Conservation (phyloP, 2,113 vertebrate genomes). For the Zapornia atra region DNA sequence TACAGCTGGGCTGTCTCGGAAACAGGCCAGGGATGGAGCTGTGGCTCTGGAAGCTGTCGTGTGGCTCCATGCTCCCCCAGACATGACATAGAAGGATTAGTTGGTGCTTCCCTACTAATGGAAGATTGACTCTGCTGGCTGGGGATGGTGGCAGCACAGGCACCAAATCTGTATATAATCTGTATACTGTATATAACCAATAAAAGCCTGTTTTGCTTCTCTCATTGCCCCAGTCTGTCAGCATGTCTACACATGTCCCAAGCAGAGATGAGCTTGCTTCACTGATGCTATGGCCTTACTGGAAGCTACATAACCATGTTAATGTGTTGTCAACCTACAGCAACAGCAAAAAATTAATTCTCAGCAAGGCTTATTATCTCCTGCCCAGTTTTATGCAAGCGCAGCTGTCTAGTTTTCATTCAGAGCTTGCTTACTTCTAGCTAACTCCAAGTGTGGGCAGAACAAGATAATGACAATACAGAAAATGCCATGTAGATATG, state of each 20-base stretch:
- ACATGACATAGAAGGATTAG: not conserved
- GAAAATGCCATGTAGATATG: not conserved
- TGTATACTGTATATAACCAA: not conserved
- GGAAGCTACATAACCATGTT: not conserved
- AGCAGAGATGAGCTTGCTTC: not conserved
- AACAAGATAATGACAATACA: not conserved
- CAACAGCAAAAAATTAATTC: not conserved
- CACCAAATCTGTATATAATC: not conserved
- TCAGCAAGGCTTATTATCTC: not conserved
- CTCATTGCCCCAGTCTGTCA: not conserved
- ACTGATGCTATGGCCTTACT: not conserved
- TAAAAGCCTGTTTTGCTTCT: not conserved
- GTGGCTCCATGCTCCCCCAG: not conserved
- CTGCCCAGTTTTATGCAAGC: not conserved
- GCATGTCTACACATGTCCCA: fast-evolving
- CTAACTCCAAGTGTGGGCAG: not conserved
- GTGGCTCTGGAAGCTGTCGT: not conserved
- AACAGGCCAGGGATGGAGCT: not conserved
- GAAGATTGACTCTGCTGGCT: not conserved
- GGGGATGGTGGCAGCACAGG: not conserved
- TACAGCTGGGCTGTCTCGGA: not conserved
- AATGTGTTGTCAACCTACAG: not conserved
- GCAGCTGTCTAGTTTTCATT: not conserved
- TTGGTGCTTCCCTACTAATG: not conserved
- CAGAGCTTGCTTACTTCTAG: not conserved